phyloP scores from a whole-genome alignment of 2,113 vertebrate genomes.

The Herpailurus yagouaroundi region DNA sequence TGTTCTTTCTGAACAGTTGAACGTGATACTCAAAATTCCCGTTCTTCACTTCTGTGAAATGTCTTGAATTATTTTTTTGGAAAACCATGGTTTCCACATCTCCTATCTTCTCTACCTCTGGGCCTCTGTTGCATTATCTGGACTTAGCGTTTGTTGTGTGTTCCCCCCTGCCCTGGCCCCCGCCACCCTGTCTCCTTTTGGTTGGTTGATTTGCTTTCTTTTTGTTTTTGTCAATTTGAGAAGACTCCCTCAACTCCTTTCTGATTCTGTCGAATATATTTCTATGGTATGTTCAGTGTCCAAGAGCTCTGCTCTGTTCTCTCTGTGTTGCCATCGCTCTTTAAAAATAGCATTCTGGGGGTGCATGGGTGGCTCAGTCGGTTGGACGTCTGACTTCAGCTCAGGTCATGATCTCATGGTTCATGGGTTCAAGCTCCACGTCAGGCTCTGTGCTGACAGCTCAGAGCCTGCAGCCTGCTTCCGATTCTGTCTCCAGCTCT shows the following conservation, averaged over 20 bases:
- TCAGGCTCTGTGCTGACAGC: too few relatives aligned
- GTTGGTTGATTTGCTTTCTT: background rate
- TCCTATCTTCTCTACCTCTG: background rate
- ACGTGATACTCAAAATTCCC: too few relatives aligned
- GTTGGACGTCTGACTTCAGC: too few relatives aligned
- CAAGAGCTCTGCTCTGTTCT: background rate
- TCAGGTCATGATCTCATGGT: too few relatives aligned
- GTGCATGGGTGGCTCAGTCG: too few relatives aligned
- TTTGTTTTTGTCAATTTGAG: background rate
- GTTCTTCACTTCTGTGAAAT: background rate
- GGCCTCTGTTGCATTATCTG: background rate
- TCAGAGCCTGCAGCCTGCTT: too few relatives aligned
- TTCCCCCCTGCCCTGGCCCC: background rate
- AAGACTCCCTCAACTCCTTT: background rate
- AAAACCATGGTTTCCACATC: background rate
- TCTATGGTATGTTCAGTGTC: background rate
- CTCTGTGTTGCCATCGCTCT: background rate
- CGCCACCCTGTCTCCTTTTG: background rate
- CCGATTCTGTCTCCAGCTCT: too few relatives aligned
- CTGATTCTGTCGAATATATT: background rate
- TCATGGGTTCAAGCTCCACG: too few relatives aligned
- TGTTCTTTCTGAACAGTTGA: background rate
- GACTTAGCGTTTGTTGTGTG: background rate
- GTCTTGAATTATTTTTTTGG: background rate
- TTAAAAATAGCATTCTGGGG: background rate